phyloP scores from a whole-genome alignment of 2,888 invertebrate species.

The Phalera bucephala region DNA sequence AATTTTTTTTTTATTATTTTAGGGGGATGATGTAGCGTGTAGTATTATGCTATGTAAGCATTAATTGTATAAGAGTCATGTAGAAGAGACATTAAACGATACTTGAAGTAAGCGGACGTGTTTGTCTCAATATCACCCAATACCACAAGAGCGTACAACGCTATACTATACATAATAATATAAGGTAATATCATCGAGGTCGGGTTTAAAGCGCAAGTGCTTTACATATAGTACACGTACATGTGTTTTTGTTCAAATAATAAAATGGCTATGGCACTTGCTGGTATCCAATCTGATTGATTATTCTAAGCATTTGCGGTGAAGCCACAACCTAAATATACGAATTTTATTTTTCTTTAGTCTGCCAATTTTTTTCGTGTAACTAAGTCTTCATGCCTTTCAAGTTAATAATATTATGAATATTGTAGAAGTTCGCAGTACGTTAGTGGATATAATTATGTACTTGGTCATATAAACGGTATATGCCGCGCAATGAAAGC shows the following conservation, averaged over 20 bases:
- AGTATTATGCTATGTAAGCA: too few relatives aligned
- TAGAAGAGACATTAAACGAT: too few relatives aligned
- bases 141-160: too few relatives aligned
- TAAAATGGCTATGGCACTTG: too few relatives aligned
- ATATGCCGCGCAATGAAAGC: slow-evolving; percentile 38
- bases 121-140: slow-evolving; percentile 69
- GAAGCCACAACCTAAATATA: slow-evolving; percentile 22
- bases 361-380: slow-evolving; percentile 20
- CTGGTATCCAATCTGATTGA: too few relatives aligned
- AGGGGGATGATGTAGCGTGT: too few relatives aligned
- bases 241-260: too few relatives aligned
- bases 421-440: slow-evolving; percentile 21
- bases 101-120: too few relatives aligned
- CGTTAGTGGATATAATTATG: slow-evolving; percentile 38
- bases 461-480: slow-evolving; percentile 32
- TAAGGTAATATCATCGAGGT: slow-evolving; percentile 18
- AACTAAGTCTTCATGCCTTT: slow-evolving; percentile 42
- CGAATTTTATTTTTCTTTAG: slow-evolving; percentile 12
- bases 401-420: slow-evolving; percentile 39
- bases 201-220: slow-evolving; percentile 30
- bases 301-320: slow-evolving; percentile 31
- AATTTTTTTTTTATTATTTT: too few relatives aligned
- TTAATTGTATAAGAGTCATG: too few relatives aligned
- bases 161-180: slow-evolving; percentile 39
- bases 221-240: too few relatives aligned